Base-by-base conservation (phyloP, 1,140 invertebrate species). In the Trichomalopsis sarcophagae region DNA sequence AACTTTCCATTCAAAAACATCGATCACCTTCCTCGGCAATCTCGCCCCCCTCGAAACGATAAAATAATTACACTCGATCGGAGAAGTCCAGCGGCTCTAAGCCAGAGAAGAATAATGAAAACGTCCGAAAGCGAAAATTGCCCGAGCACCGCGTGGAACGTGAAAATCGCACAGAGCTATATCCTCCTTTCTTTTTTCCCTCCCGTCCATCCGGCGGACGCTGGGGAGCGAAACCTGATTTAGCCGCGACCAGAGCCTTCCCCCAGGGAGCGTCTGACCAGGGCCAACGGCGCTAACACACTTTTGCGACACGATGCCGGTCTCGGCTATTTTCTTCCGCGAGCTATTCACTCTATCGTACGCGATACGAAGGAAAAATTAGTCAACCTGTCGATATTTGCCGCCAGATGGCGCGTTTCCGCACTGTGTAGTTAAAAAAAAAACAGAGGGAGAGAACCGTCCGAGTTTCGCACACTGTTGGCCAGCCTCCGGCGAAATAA, bases 181-280 rank as follows among this genome's bases (percentile, higher is more conserved):
- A 62, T 62, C 55, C 21, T 6, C 21, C 21, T 62, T 62, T n/a
- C 17, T 62, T 62, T 44, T 44, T 44, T 44, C 10, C 9, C 10
- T 44, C 40, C 40, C 9, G 55, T 62, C 55, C 55, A 62, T 17
- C 55, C 55, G 68, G 11, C 68, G 23, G 27, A 71, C 90, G 86
- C 86, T 84, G 84, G 89, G 91, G 90, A 92, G 90, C 90, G 89
- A 91, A 92, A 93, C 92, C 90, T 92, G 92, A 93, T 92, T 93
- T 92, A 92, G 91, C 89, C 88, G 74, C 66, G 27, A 10, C 90
- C 90, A 91, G 55, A 92, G 90, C 21, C 23, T 91, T 89, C 91
- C 91, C 90, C 90, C 80, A 86, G 91, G 89, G 92, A 92, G 84
- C 87, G 86, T 90, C 90, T 89, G 89, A 90, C 82, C 75, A 86